Evolutionary conservation across 2,113 vertebrate species (phyloP), one percentile per base, ranked within the genome.

Genomic region (Stigmatopora argus): DNA sequence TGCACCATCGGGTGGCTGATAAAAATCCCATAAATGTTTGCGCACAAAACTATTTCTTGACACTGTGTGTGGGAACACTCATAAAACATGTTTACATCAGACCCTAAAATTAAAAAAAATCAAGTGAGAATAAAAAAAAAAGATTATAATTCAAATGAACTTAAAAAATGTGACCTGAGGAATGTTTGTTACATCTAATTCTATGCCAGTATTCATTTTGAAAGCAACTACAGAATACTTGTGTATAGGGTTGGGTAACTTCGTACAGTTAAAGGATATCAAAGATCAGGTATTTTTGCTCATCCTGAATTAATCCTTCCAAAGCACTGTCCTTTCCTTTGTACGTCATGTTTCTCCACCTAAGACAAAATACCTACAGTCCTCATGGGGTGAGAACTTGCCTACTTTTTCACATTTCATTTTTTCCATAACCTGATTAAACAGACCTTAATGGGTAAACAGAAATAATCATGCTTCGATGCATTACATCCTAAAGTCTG

Each of bases 351-450:
- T 2, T 38, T 59, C 68, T 74, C 35, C 14, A 17, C 49, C 49
- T 48, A 60, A 65, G 59, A 49, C 51, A 70, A 23, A 74, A 67
- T 70, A 74, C 61, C 62, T 47, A 0, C 69, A 61, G 10, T 66
- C 49, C 73, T 66, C 79, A 19, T 58, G 70, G 69, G 75, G 34
- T 5, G 11, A 75, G 67, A 69, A 63, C 55, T 70, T 65, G 60
- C 72, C 71, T 64, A 69, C 67, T 62, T 70, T 61, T 53, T 64
- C 62, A 66, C 71, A 49, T 13, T 47, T 51, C 21, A 21, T 68
- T 67, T 63, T 60, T 61, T 69, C 63, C 47, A 51, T 69, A 21
- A 21, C 51, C 5, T 38, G 64, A 18, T 67, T 51, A 62, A 59
- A 26, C 52, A 61, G 57, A 53, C 15, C 14, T 51, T 15, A 18